These are phyloP conservation scores for Glareola pratincola DNA, from an alignment of 2,113 vertebrate species.

Conservation along the genomic window DNA sequence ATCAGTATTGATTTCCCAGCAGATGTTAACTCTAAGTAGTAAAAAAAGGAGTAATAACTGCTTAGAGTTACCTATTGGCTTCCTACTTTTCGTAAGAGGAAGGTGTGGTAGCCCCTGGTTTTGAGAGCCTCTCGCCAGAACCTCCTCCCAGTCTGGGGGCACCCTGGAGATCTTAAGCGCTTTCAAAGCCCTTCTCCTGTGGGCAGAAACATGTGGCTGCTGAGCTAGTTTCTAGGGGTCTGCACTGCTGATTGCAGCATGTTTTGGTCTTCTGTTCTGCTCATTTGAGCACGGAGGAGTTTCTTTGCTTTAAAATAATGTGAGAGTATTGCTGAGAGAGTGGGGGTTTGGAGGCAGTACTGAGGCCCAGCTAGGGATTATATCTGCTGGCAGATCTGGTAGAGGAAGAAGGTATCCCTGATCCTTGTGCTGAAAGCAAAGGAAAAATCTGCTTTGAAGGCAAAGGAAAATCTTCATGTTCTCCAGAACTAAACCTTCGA, in stretches of 20 bases:
- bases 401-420: background rate
- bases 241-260: background rate
- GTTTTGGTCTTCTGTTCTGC: background rate
- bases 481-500: background rate
- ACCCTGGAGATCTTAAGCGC: background rate
- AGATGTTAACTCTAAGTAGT: background rate
- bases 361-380: background rate
- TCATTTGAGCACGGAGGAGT: background rate
- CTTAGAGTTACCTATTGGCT: background rate
- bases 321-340: background rate
- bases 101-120: background rate
- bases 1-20: background rate
- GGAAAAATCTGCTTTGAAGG: background rate
- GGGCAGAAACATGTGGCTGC: background rate
- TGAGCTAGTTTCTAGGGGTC: background rate
- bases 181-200: background rate
- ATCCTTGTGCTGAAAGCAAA: background rate
- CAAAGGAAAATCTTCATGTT: background rate
- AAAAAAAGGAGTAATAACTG: background rate
- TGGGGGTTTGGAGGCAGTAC: background rate
- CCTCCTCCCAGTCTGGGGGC: background rate
- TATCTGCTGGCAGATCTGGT: background rate
- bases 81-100: background rate
- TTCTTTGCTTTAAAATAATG: background rate
- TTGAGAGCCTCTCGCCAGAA: background rate